Base-by-base conservation (phyloP, 2,797 vertebrate genomes). In the Spinus olivaceus region DNA sequence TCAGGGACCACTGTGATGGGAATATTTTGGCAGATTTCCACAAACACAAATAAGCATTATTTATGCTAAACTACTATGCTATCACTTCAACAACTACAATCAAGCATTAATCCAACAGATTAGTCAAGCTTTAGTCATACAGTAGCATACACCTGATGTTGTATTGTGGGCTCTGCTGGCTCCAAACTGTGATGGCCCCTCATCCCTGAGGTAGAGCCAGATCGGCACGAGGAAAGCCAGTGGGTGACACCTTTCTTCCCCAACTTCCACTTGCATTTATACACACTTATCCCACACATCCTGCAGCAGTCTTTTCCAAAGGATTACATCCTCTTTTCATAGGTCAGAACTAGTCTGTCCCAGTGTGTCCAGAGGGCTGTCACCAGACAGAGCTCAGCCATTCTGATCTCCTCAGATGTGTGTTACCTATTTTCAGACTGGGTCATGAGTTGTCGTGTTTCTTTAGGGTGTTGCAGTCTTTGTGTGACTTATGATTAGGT, bases 321-420 rank as follows among this genome's bases (percentile, higher is more conserved):
- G 35, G 66, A 51, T 44, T 39, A 1, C 0, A 0, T 64, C n/a
- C 10, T 64, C 7, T 69, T 84, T 79, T 51, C 19, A 1, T 17
- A 47, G 57, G 46, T 86, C n/a, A 64, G 66, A 69, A 28, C 18
- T 42, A 13, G 12, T 42, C 12, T 59, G 25, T 84, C 56, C 39
- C 54, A 56, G 22, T 3, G 0, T 18, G 28, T 46, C 78, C 35
- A 47, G 28, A 69, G 39, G 25, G 20, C 39, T 84, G 20, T 47
- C 65, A 9, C 28, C 32, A 50, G 70, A 54, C 21, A 21, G 5
- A 23, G 17, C 35, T 76, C 63, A 65, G 72, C 37, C 56, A 12
- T 80, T 73, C 33, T 80, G 69, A 33, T 24, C 41, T 71, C 86
- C 67, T 51, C 23, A 80, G 14, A 21, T 41, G 10, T 0, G 0